These are phyloP conservation scores for Psilopsiagon aurifrons DNA, from an alignment of 2,113 vertebrate genomes.

Conservation along the genomic window DNA sequence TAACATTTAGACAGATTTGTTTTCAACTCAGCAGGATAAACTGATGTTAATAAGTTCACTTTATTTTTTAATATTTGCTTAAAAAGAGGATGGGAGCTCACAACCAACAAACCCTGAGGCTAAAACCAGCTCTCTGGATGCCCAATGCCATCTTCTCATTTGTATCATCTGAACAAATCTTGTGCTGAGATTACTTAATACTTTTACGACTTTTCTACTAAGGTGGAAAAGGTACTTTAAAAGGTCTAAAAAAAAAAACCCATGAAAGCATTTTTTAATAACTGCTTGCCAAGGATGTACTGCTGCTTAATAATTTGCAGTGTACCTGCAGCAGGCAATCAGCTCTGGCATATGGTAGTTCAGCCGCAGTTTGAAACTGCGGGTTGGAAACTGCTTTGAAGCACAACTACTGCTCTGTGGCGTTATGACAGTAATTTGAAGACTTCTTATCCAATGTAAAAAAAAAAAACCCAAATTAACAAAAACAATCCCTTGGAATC, in stretches of 20 bases:
- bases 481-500: background rate
- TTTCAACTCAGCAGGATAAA: conserved; percentile 9
- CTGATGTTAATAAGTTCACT: background rate
- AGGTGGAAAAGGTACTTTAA: background rate
- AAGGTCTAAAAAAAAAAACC: background rate
- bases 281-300: background rate
- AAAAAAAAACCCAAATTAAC: background rate
- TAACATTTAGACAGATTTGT: background rate
- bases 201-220: background rate
- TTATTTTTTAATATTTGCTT: conserved; percentile 27
- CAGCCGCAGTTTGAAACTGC: background rate
- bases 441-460: background rate
- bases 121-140: background rate
- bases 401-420: background rate
- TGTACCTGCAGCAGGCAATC: background rate
- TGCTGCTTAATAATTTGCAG: background rate
- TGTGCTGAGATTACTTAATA: background rate
- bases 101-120: background rate
- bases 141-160: background rate
- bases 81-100: background rate
- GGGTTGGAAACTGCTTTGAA: background rate
- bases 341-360: background rate
- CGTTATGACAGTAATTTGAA: background rate
- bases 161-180: background rate
- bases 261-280: background rate